Evolutionary conservation across 2,888 invertebrate species (phyloP).

Genomic region (Deroplatys truncata): DNA sequence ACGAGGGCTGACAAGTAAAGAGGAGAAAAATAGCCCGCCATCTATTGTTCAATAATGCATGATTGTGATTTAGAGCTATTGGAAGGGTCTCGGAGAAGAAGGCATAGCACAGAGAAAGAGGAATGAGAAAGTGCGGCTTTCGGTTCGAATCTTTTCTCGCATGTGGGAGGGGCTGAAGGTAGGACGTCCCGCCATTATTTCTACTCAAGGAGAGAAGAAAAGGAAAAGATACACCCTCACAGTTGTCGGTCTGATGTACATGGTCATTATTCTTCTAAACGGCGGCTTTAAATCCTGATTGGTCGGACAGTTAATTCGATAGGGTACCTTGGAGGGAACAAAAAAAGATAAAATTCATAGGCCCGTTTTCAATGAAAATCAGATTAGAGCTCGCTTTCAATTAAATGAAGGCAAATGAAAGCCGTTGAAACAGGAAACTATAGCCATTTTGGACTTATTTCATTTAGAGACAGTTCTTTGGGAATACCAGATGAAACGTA

Average conservation of each 20-base stretch:
- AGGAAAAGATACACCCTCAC: background rate
- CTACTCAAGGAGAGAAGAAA: background rate
- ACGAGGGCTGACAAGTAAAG: background rate
- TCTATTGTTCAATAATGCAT: constrained; percentile 25
- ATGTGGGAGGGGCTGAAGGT: background rate
- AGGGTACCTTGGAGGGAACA: background rate
- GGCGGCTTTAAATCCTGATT: background rate
- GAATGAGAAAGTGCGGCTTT: background rate
- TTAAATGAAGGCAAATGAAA: background rate
- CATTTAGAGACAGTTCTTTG: background rate
- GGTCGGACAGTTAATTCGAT: background rate
- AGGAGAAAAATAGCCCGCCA: background rate
- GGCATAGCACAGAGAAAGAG: background rate
- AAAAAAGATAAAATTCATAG: background rate
- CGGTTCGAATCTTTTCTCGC: constrained; percentile 4
- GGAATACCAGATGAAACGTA: too few relatives aligned
- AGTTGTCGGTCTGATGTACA: background rate
- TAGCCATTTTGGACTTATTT: background rate
- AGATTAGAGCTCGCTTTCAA: background rate
- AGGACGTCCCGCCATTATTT: background rate
- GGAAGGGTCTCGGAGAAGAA: background rate
- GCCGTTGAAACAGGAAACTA: background rate
- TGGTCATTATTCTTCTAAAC: background rate
- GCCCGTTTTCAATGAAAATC: background rate
- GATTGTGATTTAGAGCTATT: constrained; percentile 13